Percentiles rank a stretch among this genome's conserved stretches.
Conservation (phyloP, 1,140 invertebrate genomes). For the Elymnias hypermnestra region DNA sequence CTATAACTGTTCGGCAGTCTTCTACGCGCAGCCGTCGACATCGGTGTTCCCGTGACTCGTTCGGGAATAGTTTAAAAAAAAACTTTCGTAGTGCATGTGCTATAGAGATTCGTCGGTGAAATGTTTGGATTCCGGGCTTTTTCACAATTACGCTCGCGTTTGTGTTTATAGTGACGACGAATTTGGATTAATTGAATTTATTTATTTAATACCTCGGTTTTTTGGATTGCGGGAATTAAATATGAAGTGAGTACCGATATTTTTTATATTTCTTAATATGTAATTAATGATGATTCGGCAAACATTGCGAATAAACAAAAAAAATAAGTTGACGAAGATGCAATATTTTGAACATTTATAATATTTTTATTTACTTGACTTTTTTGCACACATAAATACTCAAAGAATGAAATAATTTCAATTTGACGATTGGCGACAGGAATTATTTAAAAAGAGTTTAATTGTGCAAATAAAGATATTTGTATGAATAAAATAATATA, state of each 20-base stretch:
- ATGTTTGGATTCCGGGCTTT: background rate
- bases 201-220: background rate
- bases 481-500: too few relatives aligned
- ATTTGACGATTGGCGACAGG: too few relatives aligned
- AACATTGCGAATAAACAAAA: too few relatives aligned
- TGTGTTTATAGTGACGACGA: background rate
- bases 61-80: background rate
- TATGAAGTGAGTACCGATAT: background rate
- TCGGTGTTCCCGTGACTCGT: background rate
- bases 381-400: too few relatives aligned
- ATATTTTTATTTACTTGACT: too few relatives aligned
- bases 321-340: too few relatives aligned
- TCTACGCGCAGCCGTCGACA: slow-evolving; percentile 4
- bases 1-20: slow-evolving; percentile 4
- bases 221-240: background rate
- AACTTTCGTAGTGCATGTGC: slow-evolving; percentile 8
- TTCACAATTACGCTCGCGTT: background rate
- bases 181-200: background rate
- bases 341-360: too few relatives aligned
- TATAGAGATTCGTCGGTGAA: background rate
- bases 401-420: too few relatives aligned
- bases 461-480: too few relatives aligned
- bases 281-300: too few relatives aligned
- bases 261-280: too few relatives aligned
- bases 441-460: too few relatives aligned